phyloP scores from a whole-genome alignment of 2,113 vertebrate genomes.

The Pampusana beccarii region DNA sequence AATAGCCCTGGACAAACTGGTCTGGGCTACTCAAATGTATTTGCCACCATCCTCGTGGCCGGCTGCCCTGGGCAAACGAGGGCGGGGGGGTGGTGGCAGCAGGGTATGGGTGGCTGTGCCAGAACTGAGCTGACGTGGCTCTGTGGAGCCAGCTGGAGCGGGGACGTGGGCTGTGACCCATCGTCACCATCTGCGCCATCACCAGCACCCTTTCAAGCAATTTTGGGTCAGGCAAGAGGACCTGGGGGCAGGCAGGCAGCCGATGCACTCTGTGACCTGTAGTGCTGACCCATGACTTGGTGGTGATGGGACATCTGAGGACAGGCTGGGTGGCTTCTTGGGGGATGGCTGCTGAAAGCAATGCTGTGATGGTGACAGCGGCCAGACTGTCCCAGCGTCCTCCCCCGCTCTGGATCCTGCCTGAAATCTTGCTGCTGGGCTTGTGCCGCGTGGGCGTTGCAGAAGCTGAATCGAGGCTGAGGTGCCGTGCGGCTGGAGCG shows the following conservation, averaged over 20 bases:
- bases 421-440: neutral
- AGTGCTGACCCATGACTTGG: neutral
- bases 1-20: neutral
- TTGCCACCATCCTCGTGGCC: neutral
- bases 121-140: neutral
- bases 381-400: slow-evolving; percentile 30
- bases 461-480: neutral
- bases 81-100: neutral
- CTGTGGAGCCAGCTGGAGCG: rapidly evolving
- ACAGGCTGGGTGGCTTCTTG: neutral
- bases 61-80: neutral
- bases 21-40: neutral
- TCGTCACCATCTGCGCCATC: neutral
- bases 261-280: neutral
- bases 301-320: neutral
- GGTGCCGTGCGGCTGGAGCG: neutral
- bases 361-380: neutral
- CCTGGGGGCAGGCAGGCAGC: neutral
- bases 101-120: neutral
- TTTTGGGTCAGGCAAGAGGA: neutral
- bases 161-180: neutral
- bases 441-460: neutral
- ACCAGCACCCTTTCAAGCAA: rapidly evolving
- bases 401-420: neutral
- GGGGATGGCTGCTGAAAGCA: neutral